Percentiles rank a stretch among this genome's conserved stretches.
Conservation (phyloP, 1,140 invertebrate species). For the Papilio polytes region DNA sequence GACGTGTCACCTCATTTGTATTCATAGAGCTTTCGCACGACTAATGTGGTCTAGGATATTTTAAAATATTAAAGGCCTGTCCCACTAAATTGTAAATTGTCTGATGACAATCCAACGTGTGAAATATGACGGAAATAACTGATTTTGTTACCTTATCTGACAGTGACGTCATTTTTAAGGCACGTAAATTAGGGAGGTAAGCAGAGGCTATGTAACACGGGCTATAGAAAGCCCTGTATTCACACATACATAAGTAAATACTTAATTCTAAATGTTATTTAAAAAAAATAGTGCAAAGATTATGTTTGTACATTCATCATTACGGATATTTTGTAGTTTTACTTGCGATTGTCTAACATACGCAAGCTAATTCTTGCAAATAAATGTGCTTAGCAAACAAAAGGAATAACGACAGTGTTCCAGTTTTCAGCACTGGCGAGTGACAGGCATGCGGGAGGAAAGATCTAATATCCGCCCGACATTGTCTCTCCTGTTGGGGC, state of each 20-base stretch:
- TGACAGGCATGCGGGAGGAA: neutral
- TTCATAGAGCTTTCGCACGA: neutral
- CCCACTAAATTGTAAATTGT: too few species aligned
- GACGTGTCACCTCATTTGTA: slow-evolving; percentile 15
- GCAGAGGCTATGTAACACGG: too few species aligned
- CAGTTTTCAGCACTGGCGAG: slow-evolving; percentile 5
- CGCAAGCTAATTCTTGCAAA: neutral
- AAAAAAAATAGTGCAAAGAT: too few species aligned
- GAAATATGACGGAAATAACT: too few species aligned
- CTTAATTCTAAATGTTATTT: too few species aligned
- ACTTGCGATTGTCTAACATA: neutral
- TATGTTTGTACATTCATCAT: too few species aligned
- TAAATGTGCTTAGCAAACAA: neutral
- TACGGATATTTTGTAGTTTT: neutral
- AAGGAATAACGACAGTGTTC: neutral
- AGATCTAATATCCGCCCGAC: slow-evolving; percentile 10
- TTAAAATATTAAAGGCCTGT: neutral
- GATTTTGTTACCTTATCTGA: too few species aligned
- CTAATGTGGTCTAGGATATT: neutral
- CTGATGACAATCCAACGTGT: too few species aligned
- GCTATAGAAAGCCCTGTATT: too few species aligned
- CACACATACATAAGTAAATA: too few species aligned
- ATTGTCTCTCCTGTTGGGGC: slow-evolving; percentile 10
- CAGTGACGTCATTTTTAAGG: neutral
- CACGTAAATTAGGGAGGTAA: neutral